These are phyloP conservation scores for Hyperopisus bebe DNA, from an alignment of 2,113 vertebrate genomes.

Conservation along the genomic window DNA sequence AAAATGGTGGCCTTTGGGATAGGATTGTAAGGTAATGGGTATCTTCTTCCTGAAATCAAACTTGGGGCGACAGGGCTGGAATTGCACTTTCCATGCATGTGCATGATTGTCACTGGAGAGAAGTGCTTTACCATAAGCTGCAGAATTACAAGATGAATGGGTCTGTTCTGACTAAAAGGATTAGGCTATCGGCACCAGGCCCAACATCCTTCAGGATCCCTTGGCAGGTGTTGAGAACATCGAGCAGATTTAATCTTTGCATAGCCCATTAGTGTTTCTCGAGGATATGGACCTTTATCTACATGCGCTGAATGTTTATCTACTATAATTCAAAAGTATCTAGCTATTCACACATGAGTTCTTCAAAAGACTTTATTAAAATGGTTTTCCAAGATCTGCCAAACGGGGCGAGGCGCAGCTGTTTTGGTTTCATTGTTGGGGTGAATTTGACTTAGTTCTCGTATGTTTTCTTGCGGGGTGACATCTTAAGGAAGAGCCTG, in stretches of 20 bases:
- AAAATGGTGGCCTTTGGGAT: background rate
- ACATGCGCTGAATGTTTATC: background rate
- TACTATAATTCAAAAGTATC: slow-evolving; percentile 3
- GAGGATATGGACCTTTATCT: background rate
- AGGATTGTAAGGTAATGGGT: background rate
- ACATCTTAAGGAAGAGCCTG: background rate
- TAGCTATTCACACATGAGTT: background rate
- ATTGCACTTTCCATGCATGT: background rate
- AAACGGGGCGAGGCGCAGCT: background rate
- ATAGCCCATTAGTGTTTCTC: background rate
- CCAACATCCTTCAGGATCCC: background rate
- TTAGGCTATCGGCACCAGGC: background rate
- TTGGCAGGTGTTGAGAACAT: background rate
- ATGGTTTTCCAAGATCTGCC: background rate
- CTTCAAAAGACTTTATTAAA: background rate
- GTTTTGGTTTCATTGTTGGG: background rate
- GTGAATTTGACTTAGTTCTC: background rate
- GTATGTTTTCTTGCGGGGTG: background rate
- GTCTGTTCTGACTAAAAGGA: background rate
- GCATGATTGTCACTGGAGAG: background rate
- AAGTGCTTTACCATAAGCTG: background rate
- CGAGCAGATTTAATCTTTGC: slow-evolving; percentile 1
- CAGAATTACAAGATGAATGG: background rate
- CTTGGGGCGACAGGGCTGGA: background rate
- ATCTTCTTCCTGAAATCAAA: background rate